phyloP scores from a whole-genome alignment of 2,888 invertebrate genomes.

The Rhorus exstirpatorius region DNA sequence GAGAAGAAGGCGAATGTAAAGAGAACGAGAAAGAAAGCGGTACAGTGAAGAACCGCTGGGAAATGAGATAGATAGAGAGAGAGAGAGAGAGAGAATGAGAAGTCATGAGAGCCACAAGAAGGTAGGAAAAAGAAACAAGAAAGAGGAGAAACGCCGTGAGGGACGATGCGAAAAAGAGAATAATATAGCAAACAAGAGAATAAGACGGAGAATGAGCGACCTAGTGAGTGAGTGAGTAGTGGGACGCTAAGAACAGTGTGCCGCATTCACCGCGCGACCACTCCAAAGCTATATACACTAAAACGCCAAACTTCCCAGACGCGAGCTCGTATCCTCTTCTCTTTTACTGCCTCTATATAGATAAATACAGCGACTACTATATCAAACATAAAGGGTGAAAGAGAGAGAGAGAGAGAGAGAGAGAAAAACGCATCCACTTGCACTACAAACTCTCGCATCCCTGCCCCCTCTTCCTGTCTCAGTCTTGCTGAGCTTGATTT shows the following conservation, averaged over 20 bases:
- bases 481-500: conserved; percentile 67
- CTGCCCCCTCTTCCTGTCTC: conserved; percentile 39
- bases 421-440: conserved; percentile 49
- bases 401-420: conserved; percentile 23
- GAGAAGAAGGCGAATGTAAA: conserved; percentile 34
- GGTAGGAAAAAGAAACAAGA: conserved; percentile 56
- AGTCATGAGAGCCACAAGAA: conserved; percentile 50
- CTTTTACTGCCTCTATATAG: conserved; percentile 33
- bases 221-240: conserved; percentile 60
- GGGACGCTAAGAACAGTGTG: conserved; percentile 54
- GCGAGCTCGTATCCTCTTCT: conserved; percentile 56
- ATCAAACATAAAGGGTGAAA: conserved; percentile 22
- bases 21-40: conserved; percentile 32
- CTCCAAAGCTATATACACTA: conserved; percentile 29
- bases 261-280: conserved; percentile 47
- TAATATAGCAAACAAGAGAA: conserved; percentile 60
- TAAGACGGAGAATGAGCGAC: conserved; percentile 54
- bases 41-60: conserved; percentile 41
- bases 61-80: conserved; percentile 4
- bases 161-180: conserved; percentile 59
- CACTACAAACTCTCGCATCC: conserved; percentile 40
- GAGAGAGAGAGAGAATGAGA: conserved; percentile 42
- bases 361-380: conserved; percentile 29
- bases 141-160: conserved; percentile 53
- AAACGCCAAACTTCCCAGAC: conserved; percentile 65